A percentile compares a stretch with the other conserved stretches of the same genome.
These are phyloP conservation scores for Myripristis murdjan DNA, from an alignment of 2,797 vertebrate genomes.

Conservation along the genomic window DNA sequence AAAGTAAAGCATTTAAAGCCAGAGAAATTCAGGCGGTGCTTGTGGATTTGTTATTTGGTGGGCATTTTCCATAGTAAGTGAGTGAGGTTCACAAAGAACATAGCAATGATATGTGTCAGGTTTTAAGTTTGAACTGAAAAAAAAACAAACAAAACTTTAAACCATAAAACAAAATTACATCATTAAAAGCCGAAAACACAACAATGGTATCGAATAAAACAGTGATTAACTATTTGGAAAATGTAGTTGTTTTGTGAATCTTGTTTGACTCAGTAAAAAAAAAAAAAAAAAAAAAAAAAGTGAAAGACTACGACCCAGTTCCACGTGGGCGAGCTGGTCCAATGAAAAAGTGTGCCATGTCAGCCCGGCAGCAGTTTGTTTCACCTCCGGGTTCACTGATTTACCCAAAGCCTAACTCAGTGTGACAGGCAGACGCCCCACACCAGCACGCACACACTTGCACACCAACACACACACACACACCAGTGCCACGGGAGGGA, in stretches of 20 bases:
- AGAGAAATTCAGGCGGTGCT: background rate
- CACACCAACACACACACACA: constrained; percentile 39
- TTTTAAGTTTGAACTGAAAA: no score
- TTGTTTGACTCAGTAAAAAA: background rate
- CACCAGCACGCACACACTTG: constrained; percentile 74
- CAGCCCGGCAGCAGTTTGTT: constrained; percentile 86
- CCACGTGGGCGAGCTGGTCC: constrained; percentile 79
- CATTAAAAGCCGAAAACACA: background rate
- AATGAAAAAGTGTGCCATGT: constrained; percentile 67
- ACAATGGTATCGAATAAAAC: constrained; percentile 3
- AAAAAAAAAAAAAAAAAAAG: no score
- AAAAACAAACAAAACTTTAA: no score
- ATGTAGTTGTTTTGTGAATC: background rate
- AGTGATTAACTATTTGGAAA: background rate
- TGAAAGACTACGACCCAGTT: constrained; percentile 48
- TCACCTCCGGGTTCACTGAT: constrained; percentile 87
- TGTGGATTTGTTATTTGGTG: no score
- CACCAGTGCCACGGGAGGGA: constrained; percentile 53
- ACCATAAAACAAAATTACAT: no score
- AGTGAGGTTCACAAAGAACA: background rate
- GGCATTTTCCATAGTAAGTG: background rate
- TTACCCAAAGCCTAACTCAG: constrained; percentile 88
- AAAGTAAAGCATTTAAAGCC: constrained; percentile 1
- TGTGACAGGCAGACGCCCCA: constrained; percentile 88
- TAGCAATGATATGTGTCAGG: background rate